Percentiles rank a stretch among this genome's conserved stretches.
Conservation (phyloP, 2,888 invertebrate species). For the Cephonodes hylas region DNA sequence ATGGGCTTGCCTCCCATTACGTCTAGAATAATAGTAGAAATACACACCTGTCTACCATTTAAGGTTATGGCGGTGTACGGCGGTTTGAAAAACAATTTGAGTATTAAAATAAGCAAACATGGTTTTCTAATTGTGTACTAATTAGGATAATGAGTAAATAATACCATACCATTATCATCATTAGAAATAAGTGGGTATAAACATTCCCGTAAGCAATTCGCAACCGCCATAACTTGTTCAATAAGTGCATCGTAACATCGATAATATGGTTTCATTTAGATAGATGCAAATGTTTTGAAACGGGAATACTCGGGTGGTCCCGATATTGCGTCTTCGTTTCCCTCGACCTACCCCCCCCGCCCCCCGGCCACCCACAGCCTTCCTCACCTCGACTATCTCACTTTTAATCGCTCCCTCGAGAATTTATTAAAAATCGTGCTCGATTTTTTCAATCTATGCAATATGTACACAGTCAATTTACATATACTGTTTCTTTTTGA, state of each 20-base stretch:
- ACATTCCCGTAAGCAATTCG: conserved; percentile 28
- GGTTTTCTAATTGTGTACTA: background rate
- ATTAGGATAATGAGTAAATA: too few relatives aligned
- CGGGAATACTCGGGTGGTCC: conserved; percentile 54
- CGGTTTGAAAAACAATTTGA: too few relatives aligned
- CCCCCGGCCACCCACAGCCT: conserved; percentile 28
- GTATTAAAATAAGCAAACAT: too few relatives aligned
- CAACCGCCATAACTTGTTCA: conserved; percentile 51
- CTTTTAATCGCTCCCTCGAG: conserved; percentile 64
- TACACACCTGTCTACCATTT: too few relatives aligned
- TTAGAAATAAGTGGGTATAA: conserved; percentile 3
- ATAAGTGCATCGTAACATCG: conserved; percentile 55
- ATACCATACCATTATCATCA: background rate
- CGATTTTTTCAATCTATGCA: conserved; percentile 36
- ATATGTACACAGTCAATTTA: conserved; percentile 15
- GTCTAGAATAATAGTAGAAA: too few relatives aligned
- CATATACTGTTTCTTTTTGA: background rate
- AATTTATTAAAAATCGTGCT: conserved; percentile 63
- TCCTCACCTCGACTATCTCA: conserved; percentile 58
- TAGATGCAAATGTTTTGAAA: conserved; percentile 66
- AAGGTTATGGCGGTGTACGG: too few relatives aligned
- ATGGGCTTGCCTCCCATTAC: too few relatives aligned
- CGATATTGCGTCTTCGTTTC: conserved; percentile 54
- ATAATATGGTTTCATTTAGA: conserved; percentile 48
- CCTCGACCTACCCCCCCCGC: background rate